Evolutionary conservation across 1,140 invertebrate genomes (phyloP).

Genomic region (Drosophila setifemur): DNA sequence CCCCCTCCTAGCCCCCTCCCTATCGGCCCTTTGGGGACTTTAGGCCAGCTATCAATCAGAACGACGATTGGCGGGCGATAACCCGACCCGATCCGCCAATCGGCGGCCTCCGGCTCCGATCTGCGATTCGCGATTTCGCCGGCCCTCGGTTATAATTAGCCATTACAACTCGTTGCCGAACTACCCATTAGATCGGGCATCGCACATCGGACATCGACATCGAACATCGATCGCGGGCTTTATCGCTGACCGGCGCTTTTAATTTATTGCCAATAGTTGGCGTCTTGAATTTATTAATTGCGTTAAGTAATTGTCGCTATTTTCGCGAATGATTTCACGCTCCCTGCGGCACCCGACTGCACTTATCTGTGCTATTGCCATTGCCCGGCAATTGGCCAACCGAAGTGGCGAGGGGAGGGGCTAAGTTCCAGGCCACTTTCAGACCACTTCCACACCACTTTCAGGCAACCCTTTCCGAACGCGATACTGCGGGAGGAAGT

Average conservation of each 20-base stretch:
- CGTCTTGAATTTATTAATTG: constrained; percentile 65
- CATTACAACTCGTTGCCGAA: constrained; percentile 43
- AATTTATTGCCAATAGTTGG: constrained; percentile 50
- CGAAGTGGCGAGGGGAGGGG: not conserved
- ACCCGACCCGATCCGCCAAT: constrained; percentile 15
- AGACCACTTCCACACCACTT: not conserved
- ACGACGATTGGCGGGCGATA: constrained; percentile 34
- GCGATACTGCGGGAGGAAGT: too few species aligned
- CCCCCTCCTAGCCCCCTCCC: not conserved
- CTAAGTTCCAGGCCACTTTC: not conserved
- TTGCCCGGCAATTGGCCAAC: constrained; percentile 1
- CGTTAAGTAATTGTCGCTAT: constrained; percentile 69
- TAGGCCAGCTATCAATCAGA: constrained; percentile 22
- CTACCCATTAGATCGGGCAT: not conserved
- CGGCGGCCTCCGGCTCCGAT: constrained; percentile 12
- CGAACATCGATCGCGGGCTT: constrained; percentile 21
- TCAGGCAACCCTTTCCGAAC: too few species aligned
- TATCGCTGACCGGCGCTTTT: constrained; percentile 44
- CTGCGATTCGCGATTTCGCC: not conserved
- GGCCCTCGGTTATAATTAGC: constrained; percentile 59
- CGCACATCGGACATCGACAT: constrained; percentile 1
- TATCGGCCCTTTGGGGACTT: not conserved
- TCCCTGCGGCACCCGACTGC: not conserved
- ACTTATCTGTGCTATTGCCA: not conserved
- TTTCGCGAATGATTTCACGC: constrained; percentile 60